Conservation (phyloP, 92 coral and sea anemone species). For the Chrysogorgia sp. region DNA sequence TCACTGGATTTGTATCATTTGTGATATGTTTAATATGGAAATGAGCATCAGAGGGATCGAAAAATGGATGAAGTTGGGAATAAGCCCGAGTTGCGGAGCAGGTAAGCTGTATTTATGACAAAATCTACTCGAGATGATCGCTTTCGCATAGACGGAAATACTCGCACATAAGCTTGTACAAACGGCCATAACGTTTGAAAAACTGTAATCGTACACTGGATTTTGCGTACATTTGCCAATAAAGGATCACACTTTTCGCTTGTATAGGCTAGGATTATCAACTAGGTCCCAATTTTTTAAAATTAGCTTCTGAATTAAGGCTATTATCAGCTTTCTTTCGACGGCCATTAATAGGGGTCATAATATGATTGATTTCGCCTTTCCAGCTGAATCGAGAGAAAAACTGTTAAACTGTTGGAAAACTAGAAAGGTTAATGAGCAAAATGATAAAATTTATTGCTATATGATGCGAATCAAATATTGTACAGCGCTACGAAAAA, state of each 20-base stretch:
- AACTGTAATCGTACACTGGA: too few species aligned
- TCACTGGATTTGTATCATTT: neutral
- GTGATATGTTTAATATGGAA: too few species aligned
- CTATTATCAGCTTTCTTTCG: neutral
- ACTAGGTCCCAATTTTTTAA: neutral
- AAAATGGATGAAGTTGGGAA: neutral
- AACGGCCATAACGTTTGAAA: constrained; percentile 8
- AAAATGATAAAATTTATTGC: too few species aligned
- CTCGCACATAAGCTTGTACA: neutral
- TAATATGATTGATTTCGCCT: neutral
- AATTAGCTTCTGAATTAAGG: neutral
- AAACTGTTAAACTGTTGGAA: neutral
- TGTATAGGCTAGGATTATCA: too few species aligned
- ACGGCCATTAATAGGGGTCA: neutral
- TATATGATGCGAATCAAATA: too few species aligned
- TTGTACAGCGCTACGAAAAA: too few species aligned
- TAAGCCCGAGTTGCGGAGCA: too few species aligned
- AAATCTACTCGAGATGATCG: too few species aligned
- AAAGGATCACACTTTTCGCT: too few species aligned
- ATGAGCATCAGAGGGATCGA: neutral
- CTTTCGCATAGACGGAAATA: constrained; percentile 4
- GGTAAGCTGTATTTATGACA: constrained; percentile 1
- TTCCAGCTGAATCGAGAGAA: neutral
- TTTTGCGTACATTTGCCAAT: too few species aligned
- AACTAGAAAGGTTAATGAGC: neutral